A percentile compares a stretch with the other conserved stretches of the same genome.
Conservation (phyloP, 2,113 vertebrate species). For the Tyrannus savana region DNA sequence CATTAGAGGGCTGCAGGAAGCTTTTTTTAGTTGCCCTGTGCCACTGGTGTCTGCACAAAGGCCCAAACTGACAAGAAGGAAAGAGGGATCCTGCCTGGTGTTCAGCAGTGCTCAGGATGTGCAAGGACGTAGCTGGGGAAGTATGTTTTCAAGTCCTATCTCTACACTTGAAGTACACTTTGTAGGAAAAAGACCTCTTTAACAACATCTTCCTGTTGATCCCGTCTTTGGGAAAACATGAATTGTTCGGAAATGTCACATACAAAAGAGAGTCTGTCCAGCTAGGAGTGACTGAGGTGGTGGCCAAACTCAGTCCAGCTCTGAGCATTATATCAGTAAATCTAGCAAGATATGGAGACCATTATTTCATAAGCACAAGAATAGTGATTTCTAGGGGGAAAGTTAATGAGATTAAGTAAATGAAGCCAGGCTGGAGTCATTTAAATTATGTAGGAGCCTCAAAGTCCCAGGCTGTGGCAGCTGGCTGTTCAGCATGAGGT, state of each 20-base stretch:
- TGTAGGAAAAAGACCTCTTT: not conserved
- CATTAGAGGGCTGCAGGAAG: not conserved
- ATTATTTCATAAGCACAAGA: not conserved
- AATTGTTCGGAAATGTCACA: not conserved
- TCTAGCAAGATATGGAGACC: not conserved
- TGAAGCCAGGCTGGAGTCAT: not conserved
- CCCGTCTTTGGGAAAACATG: not conserved
- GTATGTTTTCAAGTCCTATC: not conserved
- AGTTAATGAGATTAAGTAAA: not conserved
- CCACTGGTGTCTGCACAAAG: not conserved
- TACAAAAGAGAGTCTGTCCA: not conserved
- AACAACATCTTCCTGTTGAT: not conserved
- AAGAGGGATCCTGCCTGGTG: not conserved
- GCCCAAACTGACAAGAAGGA: not conserved
- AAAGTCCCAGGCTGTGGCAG: not conserved
- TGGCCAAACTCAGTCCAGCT: not conserved
- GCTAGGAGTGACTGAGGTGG: not conserved
- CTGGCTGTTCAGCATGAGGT: fast-evolving
- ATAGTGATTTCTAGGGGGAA: not conserved
- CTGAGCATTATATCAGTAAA: not conserved
- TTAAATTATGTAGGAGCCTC: not conserved
- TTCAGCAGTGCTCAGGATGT: not conserved
- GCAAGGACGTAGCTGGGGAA: not conserved
- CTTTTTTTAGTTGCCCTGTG: not conserved
- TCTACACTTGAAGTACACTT: not conserved